Evolutionary conservation across 2,113 vertebrate species (phyloP).

Genomic region (Capricornis sumatraensis): DNA sequence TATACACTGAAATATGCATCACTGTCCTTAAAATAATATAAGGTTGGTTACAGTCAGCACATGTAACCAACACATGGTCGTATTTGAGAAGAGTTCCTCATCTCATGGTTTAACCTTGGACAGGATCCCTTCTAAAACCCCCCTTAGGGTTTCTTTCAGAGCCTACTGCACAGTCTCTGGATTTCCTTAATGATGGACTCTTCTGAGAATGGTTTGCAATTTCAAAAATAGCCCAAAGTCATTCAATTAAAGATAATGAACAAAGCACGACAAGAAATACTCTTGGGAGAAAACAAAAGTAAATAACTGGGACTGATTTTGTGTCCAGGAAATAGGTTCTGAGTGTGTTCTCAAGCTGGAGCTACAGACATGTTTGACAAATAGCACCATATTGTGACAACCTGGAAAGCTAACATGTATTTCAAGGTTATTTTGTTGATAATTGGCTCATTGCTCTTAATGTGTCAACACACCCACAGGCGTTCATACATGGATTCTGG

Average conservation of each 20-base stretch:
- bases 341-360: background rate
- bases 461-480: background rate
- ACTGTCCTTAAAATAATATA: background rate
- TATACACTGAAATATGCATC: background rate
- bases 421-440: background rate
- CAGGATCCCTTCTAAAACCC: background rate
- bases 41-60: background rate
- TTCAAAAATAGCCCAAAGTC: constrained; percentile 28
- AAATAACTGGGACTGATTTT: background rate
- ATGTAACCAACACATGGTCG: background rate
- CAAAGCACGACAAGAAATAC: background rate
- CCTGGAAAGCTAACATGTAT: background rate
- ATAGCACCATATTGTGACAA: background rate
- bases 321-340: background rate
- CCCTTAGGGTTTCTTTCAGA: background rate
- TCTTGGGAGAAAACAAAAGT: background rate
- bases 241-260: background rate
- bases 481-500: background rate
- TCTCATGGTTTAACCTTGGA: background rate
- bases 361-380: background rate
- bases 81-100: background rate
- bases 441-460: background rate
- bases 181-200: constrained; percentile 9
- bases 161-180: background rate
- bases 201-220: constrained; percentile 2